phyloP scores from a whole-genome alignment of 2,113 vertebrate genomes.

The Picathartes gymnocephalus region DNA sequence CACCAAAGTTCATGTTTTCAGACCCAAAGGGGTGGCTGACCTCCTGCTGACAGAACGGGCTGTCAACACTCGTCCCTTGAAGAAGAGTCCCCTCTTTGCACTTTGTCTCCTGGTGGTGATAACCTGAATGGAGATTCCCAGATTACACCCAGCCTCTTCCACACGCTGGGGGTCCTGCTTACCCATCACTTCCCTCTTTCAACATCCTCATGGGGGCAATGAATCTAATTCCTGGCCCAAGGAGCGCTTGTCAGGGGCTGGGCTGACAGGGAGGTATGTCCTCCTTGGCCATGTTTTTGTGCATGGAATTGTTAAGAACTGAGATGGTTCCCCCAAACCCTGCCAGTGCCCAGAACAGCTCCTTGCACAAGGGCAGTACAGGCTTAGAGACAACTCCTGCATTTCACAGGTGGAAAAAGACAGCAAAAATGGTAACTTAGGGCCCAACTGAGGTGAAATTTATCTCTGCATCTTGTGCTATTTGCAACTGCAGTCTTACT shows the following conservation, averaged over 20 bases:
- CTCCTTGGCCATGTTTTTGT: not conserved
- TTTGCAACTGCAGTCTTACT: not conserved
- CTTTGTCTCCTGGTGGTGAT: slow-evolving; percentile 49
- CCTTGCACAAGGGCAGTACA: not conserved
- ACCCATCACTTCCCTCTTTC: slow-evolving; percentile 66
- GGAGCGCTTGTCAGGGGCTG: slow-evolving; percentile 23
- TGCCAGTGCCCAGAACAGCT: accelerated
- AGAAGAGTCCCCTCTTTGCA: slow-evolving; percentile 37
- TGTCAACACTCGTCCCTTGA: slow-evolving; percentile 59
- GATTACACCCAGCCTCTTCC: slow-evolving; percentile 58
- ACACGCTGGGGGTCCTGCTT: slow-evolving; percentile 36
- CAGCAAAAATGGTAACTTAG: not conserved
- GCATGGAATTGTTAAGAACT: not conserved
- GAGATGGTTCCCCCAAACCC: not conserved
- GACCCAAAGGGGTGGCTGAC: slow-evolving; percentile 57
- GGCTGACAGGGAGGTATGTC: not conserved
- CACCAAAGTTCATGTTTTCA: slow-evolving; percentile 23
- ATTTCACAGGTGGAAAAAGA: not conserved
- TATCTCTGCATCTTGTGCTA: not conserved
- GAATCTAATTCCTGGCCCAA: slow-evolving; percentile 41
- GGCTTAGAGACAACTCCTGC: not conserved
- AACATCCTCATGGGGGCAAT: slow-evolving; percentile 60
- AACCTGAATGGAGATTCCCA: slow-evolving; percentile 65
- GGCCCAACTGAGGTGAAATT: not conserved
- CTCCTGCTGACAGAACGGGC: slow-evolving; percentile 66